Evolutionary conservation across 2,113 vertebrate genomes (phyloP).

Genomic region (Apeltes quadracus): DNA sequence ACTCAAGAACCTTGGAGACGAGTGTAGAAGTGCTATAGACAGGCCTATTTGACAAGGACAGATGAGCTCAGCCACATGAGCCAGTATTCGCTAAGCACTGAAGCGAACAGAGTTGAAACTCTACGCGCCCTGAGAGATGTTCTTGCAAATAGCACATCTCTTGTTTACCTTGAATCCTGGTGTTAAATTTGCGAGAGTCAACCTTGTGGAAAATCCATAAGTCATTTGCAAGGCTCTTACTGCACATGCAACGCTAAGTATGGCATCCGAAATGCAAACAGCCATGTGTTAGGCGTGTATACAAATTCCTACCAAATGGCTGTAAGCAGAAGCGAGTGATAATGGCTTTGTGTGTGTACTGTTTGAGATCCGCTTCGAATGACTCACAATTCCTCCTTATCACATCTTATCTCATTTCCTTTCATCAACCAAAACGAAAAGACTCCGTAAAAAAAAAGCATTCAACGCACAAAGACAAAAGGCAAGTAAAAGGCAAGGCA

Average conservation of each 20-base stretch:
- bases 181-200: slow-evolving; percentile 77
- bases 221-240: slow-evolving; percentile 63
- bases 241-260: slow-evolving; percentile 39
- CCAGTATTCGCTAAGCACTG: slow-evolving; percentile 43
- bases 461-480: background rate
- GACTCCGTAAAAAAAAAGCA: slow-evolving; percentile 1
- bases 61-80: slow-evolving; percentile 59
- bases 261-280: slow-evolving; percentile 45
- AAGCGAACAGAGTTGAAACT: slow-evolving; percentile 55
- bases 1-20: slow-evolving; percentile 1
- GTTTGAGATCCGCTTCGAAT: background rate
- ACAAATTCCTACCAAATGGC: slow-evolving; percentile 5
- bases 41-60: slow-evolving; percentile 55
- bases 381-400: background rate
- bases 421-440: slow-evolving; percentile 36
- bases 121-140: slow-evolving; percentile 42
- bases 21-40: slow-evolving; percentile 23
- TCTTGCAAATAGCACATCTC: slow-evolving; percentile 47
- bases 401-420: slow-evolving; percentile 14
- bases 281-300: slow-evolving; percentile 5
- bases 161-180: slow-evolving; percentile 70
- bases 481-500: slow-evolving; percentile 29
- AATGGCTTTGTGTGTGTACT: slow-evolving; percentile 1
- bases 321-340: background rate
- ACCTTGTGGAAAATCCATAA: slow-evolving; percentile 77